A percentile compares a stretch with the other conserved stretches of the same genome.
Evolutionary conservation across 2,797 vertebrate species (phyloP).

Genomic region (Channa striata): DNA sequence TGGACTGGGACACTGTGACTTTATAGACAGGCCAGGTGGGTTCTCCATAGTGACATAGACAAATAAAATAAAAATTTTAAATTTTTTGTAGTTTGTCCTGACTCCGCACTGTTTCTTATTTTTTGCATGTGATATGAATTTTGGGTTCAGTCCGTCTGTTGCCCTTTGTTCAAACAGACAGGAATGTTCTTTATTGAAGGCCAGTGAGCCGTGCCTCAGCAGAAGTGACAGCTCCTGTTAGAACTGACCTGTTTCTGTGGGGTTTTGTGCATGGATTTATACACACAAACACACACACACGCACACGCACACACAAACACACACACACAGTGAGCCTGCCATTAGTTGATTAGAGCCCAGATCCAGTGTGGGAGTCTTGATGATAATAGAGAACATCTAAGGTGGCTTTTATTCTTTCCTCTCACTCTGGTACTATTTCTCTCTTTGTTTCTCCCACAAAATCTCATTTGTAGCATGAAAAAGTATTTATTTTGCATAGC

Average conservation of each 20-base stretch:
- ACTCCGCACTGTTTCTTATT: slow-evolving; percentile 6
- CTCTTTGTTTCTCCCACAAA: slow-evolving; percentile 44
- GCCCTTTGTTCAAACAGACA: slow-evolving; percentile 58
- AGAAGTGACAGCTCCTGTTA: slow-evolving; percentile 80
- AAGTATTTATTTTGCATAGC: slow-evolving; percentile 48
- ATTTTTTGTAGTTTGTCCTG: neutral
- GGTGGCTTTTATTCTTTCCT: slow-evolving; percentile 10
- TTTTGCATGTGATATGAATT: slow-evolving; percentile 15
- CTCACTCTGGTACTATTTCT: too few species aligned
- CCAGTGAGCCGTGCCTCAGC: slow-evolving; percentile 78
- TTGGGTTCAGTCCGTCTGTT: slow-evolving; percentile 45
- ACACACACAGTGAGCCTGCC: slow-evolving; percentile 44
- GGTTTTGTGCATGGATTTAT: slow-evolving; percentile 68
- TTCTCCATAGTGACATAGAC: neutral
- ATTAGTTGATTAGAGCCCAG: slow-evolving; percentile 63
- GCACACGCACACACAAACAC: slow-evolving; percentile 27
- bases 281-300: slow-evolving; percentile 36
- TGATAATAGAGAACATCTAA: slow-evolving; percentile 24
- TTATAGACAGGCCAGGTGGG: slow-evolving; percentile 90
- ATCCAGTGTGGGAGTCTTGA: slow-evolving; percentile 21
- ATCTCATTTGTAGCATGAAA: slow-evolving; percentile 31
- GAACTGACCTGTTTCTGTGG: slow-evolving; percentile 66
- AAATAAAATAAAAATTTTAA: neutral
- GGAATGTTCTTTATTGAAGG: slow-evolving; percentile 62
- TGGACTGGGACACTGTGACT: slow-evolving; percentile 88